Base-by-base conservation (phyloP, 2,797 vertebrate genomes). In the Psittacula echo region DNA sequence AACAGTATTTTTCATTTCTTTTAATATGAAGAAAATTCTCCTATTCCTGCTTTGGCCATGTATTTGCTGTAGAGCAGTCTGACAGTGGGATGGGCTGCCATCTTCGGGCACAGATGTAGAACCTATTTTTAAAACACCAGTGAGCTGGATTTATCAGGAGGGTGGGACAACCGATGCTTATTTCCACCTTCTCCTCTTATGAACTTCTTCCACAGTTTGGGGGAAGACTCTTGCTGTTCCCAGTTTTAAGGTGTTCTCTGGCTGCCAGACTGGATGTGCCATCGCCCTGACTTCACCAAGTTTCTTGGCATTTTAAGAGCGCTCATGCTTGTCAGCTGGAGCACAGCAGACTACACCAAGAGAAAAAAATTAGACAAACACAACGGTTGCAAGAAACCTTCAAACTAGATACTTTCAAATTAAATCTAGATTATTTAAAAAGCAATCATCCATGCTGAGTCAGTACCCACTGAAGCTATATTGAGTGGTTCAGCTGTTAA, bases 171-270 rank as follows among this genome's bases (percentile, higher is more conserved):
- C 10, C 23, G 53, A 72, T 60, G 29, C 12, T 45, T 72, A 42
- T 73, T 9, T 53, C 45, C 30, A 50, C 9, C 30, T 44, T 27
- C 78, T 92, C n/a, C 61, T 78, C 45, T 68, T 27, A 85, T 7
- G 24, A 70, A 17, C 12, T 26, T 70, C 34, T 34, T 79, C 41
- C 41, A 51, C 23, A 45, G 10, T 86, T 41, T 94, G 61, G 56
- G 66, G 50, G 66, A 94, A 75, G 32, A 54, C 75, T 90, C 80
- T 13, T 79, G 73, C 58, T 68, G 34, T 62, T 95, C 93, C 90
- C 90, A 89, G 72, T 92, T 26, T 92, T 65, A 94, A 94, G 96
- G 81, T 11, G 5, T 66, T 66, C 65, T 90, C 92, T 73, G 90
- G 45, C 75, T 94, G 90, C 87, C 66, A 72, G 62, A 74, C 15